These are phyloP conservation scores for Felis catus DNA, from an alignment of 2,113 vertebrate species.

Conservation along the genomic window DNA sequence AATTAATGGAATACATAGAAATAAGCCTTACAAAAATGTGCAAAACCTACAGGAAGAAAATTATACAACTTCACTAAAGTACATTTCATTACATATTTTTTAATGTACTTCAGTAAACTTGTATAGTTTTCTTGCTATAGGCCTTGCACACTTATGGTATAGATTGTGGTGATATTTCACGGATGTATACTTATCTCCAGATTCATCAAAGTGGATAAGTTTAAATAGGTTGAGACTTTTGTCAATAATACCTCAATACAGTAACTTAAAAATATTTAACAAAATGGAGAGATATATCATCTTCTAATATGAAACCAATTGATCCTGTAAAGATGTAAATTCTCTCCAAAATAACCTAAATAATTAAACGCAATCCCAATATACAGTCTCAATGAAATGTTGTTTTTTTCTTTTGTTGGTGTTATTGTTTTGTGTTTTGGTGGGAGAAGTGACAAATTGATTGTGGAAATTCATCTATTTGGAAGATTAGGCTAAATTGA, in stretches of 20 bases:
- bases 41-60: not conserved
- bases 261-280: conserved; percentile 1
- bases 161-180: not conserved
- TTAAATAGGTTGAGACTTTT: not conserved
- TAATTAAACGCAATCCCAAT: conserved; percentile 12
- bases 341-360: conserved; percentile 14
- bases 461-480: not conserved
- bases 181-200: not conserved
- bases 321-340: conserved; percentile 27
- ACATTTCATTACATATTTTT: not conserved
- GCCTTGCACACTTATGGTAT: not conserved
- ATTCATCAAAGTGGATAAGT: not conserved
- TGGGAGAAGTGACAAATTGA: not conserved
- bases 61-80: not conserved
- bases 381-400: conserved; percentile 11
- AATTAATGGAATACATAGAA: conserved; percentile 26
- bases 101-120: not conserved
- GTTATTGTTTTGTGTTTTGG: not conserved
- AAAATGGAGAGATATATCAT: conserved; percentile 4
- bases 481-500: not conserved
- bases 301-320: conserved; percentile 20
- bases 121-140: not conserved
- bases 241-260: not conserved
- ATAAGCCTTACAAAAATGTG: conserved; percentile 11
- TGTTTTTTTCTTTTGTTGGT: not conserved